These are phyloP conservation scores for Ischnus inquisitorius DNA, from an alignment of 2,888 invertebrate genomes.

Conservation along the genomic window DNA sequence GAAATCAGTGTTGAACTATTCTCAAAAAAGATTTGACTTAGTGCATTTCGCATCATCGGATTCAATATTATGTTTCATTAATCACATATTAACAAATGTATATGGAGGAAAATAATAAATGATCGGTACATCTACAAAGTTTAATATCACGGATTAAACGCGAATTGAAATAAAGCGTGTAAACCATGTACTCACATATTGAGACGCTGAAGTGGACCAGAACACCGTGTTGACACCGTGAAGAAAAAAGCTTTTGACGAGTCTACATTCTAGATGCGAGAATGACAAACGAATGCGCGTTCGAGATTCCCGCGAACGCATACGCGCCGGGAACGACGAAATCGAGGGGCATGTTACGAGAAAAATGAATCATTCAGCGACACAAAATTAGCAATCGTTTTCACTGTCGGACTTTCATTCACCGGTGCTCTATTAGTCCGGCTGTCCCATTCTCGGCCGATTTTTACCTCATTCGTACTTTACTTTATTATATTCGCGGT, in stretches of 20 bases:
- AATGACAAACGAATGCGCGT: neutral
- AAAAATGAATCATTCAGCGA: constrained; percentile 26
- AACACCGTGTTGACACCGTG: neutral
- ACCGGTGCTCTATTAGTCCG: constrained; percentile 5
- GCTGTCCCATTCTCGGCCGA: constrained; percentile 12
- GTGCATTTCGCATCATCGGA: neutral
- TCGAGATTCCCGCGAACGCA: neutral
- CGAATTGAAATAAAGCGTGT: neutral
- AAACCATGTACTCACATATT: neutral
- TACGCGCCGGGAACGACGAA: neutral
- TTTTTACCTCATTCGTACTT: constrained; percentile 22
- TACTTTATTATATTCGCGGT: constrained; percentile 34
- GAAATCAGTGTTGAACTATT: neutral
- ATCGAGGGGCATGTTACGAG: neutral
- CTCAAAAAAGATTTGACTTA: neutral
- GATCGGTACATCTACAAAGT: neutral
- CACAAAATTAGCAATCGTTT: constrained; percentile 31
- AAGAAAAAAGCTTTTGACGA: neutral
- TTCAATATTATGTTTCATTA: neutral
- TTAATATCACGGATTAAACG: neutral
- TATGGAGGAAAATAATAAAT: neutral
- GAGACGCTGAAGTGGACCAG: neutral
- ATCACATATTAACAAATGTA: neutral
- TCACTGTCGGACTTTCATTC: constrained; percentile 7
- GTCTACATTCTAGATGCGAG: neutral